Base-by-base conservation (phyloP, 1,140 invertebrate genomes). In the Drosophila sproati region DNA sequence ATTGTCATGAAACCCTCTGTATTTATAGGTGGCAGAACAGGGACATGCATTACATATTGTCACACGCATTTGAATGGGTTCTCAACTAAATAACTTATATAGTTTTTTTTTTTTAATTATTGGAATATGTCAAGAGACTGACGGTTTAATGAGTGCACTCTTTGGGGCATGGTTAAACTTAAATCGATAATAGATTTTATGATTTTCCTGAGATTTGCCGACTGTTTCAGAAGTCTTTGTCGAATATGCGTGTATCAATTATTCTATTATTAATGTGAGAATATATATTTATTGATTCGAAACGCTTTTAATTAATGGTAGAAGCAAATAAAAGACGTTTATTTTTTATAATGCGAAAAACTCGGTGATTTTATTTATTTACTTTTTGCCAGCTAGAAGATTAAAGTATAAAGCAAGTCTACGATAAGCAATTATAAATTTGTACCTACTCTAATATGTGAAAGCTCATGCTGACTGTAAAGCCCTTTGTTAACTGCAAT, bases 381-480 rank as follows among this genome's bases (percentile, higher is more conserved):
- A 8, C 20, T 20, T 20, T 10, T 41, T 41, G 39, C 7, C 8
- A 41, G 7, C 7, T 41, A 10, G 10, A 41, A 2, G 5, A 41
- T 10, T 41, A 10, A 41, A 10, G 8, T 41, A 41, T 41, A 3
- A 28, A 8, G 28, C 28, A 3, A 7, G 1, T 47, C 45, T 47
- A 6, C 12, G 20, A 20, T 20, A 20, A 20, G 20, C 20, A 20
- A 20, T 20, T 20, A 20, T 20, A 20, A 20, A 12, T 39, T 45
- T 54, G 28, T 64, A 4, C 41, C 3, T 72, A 74, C 20, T 80
- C 68, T 55, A 90, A 41, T 86, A 90, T 2, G 55, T 86, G 4
- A 90, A 34, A 90, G 6, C 68, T 71, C 86, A 90, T 90, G 68
- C 82, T 86, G 5, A 32, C 86, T 90, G 32, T 90, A 90, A 0